phyloP scores from a whole-genome alignment of 2,113 vertebrate species.

The Gavia stellata region DNA sequence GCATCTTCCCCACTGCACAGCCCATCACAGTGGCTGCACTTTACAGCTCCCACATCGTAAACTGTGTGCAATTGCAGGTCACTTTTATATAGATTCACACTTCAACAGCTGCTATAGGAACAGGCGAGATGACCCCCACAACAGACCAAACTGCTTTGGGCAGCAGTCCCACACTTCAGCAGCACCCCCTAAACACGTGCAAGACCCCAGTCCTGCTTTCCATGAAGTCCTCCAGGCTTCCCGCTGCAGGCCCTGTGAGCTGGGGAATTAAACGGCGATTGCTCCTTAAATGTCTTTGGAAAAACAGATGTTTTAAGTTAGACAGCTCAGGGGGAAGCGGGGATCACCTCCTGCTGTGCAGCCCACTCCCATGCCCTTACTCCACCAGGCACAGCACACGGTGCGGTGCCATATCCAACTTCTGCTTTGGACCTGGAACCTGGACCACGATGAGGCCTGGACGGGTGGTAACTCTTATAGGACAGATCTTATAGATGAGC shows the following conservation, averaged over 20 bases:
- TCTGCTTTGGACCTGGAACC: background rate
- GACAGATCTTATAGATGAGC: background rate
- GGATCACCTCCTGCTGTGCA: background rate
- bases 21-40: background rate
- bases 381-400: too few relatives aligned
- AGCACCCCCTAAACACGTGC: background rate
- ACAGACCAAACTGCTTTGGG: background rate
- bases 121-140: background rate
- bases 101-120: background rate
- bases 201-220: background rate
- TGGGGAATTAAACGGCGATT: background rate
- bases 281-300: background rate
- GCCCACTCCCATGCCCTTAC: background rate
- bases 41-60: background rate
- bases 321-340: background rate
- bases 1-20: background rate
- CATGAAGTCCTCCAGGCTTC: background rate
- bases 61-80: too few relatives aligned
- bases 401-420: accelerated
- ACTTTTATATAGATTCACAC: background rate
- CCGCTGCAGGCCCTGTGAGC: background rate
- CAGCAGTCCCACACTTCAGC: background rate
- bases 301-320: background rate
- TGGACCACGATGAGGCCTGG: background rate
- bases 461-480: background rate